Percentiles rank a stretch among this genome's conserved stretches.
phyloP scores from a whole-genome alignment of 2,888 invertebrate genomes.

The Epicampocera succincta region DNA sequence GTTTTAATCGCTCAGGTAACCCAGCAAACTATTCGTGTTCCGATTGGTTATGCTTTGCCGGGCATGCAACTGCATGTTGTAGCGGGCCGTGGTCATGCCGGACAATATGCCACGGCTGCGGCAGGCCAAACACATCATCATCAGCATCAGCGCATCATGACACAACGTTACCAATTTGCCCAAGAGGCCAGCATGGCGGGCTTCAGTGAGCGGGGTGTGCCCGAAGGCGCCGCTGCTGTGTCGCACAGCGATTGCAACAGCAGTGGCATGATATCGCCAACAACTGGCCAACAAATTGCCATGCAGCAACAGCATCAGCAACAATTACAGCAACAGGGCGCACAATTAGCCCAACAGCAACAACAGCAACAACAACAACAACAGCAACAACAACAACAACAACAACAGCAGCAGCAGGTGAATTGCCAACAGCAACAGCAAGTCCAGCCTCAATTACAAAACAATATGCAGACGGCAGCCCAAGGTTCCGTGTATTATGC shows the following conservation, averaged over 20 bases:
- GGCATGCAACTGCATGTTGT: conserved; percentile 82
- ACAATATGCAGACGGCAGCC: conserved; percentile 71
- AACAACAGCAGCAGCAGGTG: conserved; percentile 71
- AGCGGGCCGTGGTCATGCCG: conserved; percentile 78
- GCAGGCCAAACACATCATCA: conserved; percentile 73
- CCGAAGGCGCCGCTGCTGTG: conserved; percentile 88
- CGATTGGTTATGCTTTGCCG: conserved; percentile 82
- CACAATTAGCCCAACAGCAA: conserved; percentile 73
- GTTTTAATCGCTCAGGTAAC: conserved; percentile 76
- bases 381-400: conserved; percentile 75
- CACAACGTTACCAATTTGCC: conserved; percentile 78
- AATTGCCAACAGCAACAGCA: conserved; percentile 70
- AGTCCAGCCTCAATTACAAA: conserved; percentile 70
- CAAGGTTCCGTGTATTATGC: conserved; percentile 88
- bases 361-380: conserved; percentile 81
- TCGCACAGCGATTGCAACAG: conserved; percentile 77
- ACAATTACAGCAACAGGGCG: conserved; percentile 80
- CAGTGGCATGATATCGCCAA: conserved; percentile 76
- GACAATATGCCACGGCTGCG: conserved; percentile 75
- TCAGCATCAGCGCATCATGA: conserved; percentile 76
- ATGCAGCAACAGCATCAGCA: conserved; percentile 71
- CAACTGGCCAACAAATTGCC: conserved; percentile 70
- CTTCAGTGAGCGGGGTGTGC: conserved; percentile 86
- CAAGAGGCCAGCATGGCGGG: conserved; percentile 75
- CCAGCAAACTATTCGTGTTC: conserved; percentile 82